Base-by-base conservation (phyloP, 1,140 invertebrate genomes). In the Glomeris maerens region DNA sequence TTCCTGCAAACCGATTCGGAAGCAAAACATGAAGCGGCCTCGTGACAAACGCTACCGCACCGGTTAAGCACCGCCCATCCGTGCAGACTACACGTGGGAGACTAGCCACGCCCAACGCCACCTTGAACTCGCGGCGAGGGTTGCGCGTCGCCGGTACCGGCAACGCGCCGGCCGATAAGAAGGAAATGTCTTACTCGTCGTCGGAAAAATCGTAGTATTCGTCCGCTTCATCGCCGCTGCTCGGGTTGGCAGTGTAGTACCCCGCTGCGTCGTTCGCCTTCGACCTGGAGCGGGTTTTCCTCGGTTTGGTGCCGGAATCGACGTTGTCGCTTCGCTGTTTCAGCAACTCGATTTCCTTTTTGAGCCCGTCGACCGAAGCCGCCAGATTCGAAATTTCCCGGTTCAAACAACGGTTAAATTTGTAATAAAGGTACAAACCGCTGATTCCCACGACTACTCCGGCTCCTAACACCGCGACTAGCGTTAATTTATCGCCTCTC, bases 391-490 rank as follows among this genome's bases (percentile, higher is more conserved):
- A 42, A 36, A 58, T 46, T 52, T 55, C 54, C 36, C 46, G 41
- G 46, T 44, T 52, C 10, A 58, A 45, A 45, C 38, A 51, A 50
- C 46, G 42, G 26, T 56, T 58, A 20, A 31, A 38, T 50, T 52
- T 57, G 39, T 54, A 58, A 50, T 58, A 58, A 36, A 58, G 26
- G 49, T 58, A 58, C 27, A 58, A 55, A 46, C 57, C 56, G 47
- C 55, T 57, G 28, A 58, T 53, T 46, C 57, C 57, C 25, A 58
- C 51, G 27, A 58, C 57, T 42, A 58, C 57, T 22, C 57, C 57
- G 27, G 57, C 57, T 5, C 57, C 57, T 47, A 58, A 47, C 10
- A 55, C 57, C 44, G 57, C 55, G 27, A 55, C 38, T 13, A 58
- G 28, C 36, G 31, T 54, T 17, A 54, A 31, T 45, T 51, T 45